These are phyloP conservation scores for Syrista parreyssii DNA, from an alignment of 2,888 invertebrate species.

Conservation along the genomic window DNA sequence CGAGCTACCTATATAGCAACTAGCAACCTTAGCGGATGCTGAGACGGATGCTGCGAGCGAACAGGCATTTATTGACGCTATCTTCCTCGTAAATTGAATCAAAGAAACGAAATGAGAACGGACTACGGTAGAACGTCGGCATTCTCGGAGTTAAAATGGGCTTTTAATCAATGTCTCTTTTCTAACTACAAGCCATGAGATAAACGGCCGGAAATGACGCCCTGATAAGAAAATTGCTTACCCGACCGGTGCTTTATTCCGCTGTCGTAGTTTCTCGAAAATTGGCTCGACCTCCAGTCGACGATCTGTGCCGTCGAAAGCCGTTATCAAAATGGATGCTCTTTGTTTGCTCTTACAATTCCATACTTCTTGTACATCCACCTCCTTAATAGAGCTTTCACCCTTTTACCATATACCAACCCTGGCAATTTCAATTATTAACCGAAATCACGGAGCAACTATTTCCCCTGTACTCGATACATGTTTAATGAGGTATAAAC, in stretches of 20 bases:
- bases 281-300: constrained; percentile 42
- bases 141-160: constrained; percentile 55
- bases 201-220: constrained; percentile 63
- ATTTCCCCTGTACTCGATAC: too few species aligned
- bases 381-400: too few species aligned
- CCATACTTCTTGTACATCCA: too few species aligned
- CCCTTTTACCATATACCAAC: not conserved
- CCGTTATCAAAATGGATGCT: constrained; percentile 46
- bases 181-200: constrained; percentile 57
- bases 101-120: constrained; percentile 56
- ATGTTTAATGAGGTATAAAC: too few species aligned
- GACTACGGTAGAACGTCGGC: constrained; percentile 8
- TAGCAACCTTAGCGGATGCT: not conserved
- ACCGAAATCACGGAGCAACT: too few species aligned
- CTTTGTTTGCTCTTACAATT: not conserved
- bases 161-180: constrained; percentile 59
- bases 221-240: constrained; percentile 62
- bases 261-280: constrained; percentile 38
- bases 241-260: constrained; percentile 32
- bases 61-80: constrained; percentile 42
- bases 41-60: constrained; percentile 30
- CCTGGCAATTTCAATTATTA: not conserved
- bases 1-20: not conserved
- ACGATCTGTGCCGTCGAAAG: constrained; percentile 28
- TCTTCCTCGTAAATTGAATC: constrained; percentile 62